phyloP scores from a whole-genome alignment of 1,140 invertebrate genomes.

The Diorhabda sublineata region DNA sequence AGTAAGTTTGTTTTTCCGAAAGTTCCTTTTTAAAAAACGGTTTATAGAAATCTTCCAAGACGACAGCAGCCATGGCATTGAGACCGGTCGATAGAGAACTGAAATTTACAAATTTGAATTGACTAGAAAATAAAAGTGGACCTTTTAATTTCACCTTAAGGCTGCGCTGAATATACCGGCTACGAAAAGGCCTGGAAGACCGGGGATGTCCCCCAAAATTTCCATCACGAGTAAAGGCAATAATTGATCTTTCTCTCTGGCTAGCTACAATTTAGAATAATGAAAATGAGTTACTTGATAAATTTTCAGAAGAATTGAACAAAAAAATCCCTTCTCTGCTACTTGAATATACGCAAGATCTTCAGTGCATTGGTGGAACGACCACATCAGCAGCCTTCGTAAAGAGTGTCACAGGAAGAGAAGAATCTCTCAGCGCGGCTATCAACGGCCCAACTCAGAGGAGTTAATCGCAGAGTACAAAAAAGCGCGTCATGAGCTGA shows the following conservation, averaged over 20 bases:
- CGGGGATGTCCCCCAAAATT: slow-evolving; percentile 53
- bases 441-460: too few species aligned
- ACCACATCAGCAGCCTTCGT: too few species aligned
- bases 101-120: slow-evolving; percentile 31
- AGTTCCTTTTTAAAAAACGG: slow-evolving; percentile 55
- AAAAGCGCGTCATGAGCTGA: too few species aligned
- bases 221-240: slow-evolving; percentile 63
- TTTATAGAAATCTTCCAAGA: slow-evolving; percentile 74
- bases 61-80: slow-evolving; percentile 77
- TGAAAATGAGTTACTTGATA: too few species aligned
- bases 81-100: slow-evolving; percentile 77
- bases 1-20: slow-evolving; percentile 58
- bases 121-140: not conserved
- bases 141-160: slow-evolving; percentile 49
- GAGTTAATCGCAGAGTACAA: too few species aligned
- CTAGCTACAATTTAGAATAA: not conserved
- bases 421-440: too few species aligned
- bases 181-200: slow-evolving; percentile 63
- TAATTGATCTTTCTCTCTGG: slow-evolving; percentile 48
- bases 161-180: slow-evolving; percentile 67
- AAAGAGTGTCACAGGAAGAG: too few species aligned
- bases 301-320: too few species aligned
- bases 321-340: too few species aligned
- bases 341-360: too few species aligned
- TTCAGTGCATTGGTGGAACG: too few species aligned